A percentile compares a stretch with the other conserved stretches of the same genome.
Conservation (phyloP, 2,888 invertebrate species). For the Cerastis rubricosa region DNA sequence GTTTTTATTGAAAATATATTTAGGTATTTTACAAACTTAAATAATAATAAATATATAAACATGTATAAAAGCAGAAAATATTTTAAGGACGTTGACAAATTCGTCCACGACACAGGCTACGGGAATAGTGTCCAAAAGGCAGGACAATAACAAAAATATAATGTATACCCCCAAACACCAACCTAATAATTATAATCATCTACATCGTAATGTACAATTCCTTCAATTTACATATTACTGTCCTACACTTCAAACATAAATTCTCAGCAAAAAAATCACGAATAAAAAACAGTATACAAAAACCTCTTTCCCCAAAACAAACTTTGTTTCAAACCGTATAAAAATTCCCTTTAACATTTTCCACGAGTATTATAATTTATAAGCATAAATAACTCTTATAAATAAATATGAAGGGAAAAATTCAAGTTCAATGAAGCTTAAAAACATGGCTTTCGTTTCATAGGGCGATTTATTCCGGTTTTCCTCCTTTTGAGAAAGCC, state of each 20-base stretch:
- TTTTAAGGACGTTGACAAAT: too few relatives aligned
- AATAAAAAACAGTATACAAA: slow-evolving; percentile 1
- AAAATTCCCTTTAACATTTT: slow-evolving; percentile 25
- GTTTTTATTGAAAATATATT: too few relatives aligned
- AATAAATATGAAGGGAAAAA: slow-evolving; percentile 57
- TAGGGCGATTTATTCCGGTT: slow-evolving; percentile 41
- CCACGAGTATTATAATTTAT: slow-evolving; percentile 10
- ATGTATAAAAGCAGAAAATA: too few relatives aligned
- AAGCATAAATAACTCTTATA: slow-evolving; percentile 48
- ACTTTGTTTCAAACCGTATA: slow-evolving; percentile 4
- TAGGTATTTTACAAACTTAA: too few relatives aligned
- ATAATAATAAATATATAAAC: too few relatives aligned
- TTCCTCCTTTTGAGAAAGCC: slow-evolving; percentile 30
- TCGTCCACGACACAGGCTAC: too few relatives aligned
- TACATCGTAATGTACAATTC: not conserved
- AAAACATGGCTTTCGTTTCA: slow-evolving; percentile 57
- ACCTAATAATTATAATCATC: not conserved
- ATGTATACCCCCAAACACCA: not conserved
- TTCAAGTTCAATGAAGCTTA: slow-evolving; percentile 48
- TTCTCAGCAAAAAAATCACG: not conserved
- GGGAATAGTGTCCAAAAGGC: too few relatives aligned
- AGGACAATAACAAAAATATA: too few relatives aligned
- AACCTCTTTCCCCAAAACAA: slow-evolving; percentile 11
- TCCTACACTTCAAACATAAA: not conserved
- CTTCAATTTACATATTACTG: not conserved